Evolutionary conservation across 2,888 invertebrate genomes (phyloP), one percentile per base, ranked within the genome.

Genomic region (Orthosia gothica): DNA sequence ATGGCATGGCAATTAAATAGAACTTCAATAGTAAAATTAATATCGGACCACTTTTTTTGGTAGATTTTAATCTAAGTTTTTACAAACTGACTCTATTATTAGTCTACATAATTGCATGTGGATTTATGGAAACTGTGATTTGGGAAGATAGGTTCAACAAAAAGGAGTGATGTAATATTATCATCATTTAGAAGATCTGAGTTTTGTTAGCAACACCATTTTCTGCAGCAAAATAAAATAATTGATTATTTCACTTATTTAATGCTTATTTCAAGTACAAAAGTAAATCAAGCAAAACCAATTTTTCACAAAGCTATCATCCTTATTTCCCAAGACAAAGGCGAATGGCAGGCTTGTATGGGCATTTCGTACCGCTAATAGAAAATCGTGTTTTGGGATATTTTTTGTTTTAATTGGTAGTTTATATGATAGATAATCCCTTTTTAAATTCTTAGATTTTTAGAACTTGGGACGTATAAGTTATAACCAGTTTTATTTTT

Each of bases 241-340:
- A 12, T 26, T 26, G 26, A 57, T 57, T 26, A 26, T 57, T 57
- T 23, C 0, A 16, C 15, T 26, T 26, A 16, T 13, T 55, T 0
- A 18, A 32, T 40, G 7, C n/a, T 26, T 49, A 26, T 40, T 66
- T 13, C n/a, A 55, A 7, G 26, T 15, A n/a, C 3, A 50, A n/a
- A 47, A 64, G 23, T n/a, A 64, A 59, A 59, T 50, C 3, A 49
- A 49, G 18, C 2, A 32, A n/a, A 23, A 52, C 0, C 32, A 47
- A 52, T 23, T 50, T 45, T 64, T n/a, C 26, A 13, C 3, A 0
- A 7, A 65, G 12, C 5, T 62, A n/a, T 11, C 79, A 85, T 64
- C 86, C 85, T 57, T 86, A 69, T 55, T 62, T 67, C 32, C 70
- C 13, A 73, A 74, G 68, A 75, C 74, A 82, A 70, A 40, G n/a